These are phyloP conservation scores for Dryadula phaetusa DNA, from an alignment of 2,888 invertebrate genomes.

Conservation along the genomic window DNA sequence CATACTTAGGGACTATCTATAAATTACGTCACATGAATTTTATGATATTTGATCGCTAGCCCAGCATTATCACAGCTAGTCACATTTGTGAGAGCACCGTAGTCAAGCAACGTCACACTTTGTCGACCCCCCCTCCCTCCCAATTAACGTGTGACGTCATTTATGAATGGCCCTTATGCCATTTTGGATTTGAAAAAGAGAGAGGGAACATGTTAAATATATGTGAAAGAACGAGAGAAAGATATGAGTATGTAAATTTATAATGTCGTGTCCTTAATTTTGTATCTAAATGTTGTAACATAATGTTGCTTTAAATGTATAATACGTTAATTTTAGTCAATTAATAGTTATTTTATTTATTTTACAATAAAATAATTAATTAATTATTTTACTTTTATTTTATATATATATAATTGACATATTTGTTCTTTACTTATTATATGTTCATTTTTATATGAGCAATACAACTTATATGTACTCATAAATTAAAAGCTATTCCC, in stretches of 20 bases:
- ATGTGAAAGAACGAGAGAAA: background rate
- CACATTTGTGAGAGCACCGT: no score
- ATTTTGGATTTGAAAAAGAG: background rate
- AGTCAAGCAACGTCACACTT: no score
- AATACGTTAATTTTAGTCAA: background rate
- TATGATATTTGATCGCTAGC: no score
- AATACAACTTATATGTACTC: no score
- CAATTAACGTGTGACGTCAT: no score
- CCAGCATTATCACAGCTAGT: no score
- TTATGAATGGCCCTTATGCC: background rate
- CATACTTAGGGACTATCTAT: no score
- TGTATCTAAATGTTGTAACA: slow-evolving; percentile 2
- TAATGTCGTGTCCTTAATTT: background rate
- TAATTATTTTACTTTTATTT: background rate
- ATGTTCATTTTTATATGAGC: no score
- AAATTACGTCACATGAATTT: no score
- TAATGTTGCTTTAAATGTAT: background rate
- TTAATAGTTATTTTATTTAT: slow-evolving; percentile 3
- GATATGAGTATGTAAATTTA: background rate
- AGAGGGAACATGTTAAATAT: background rate
- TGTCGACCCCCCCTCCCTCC: no score
- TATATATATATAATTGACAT: background rate
- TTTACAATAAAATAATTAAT: background rate
- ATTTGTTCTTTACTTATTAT: background rate
- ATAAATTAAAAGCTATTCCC: no score